Base-by-base conservation (phyloP, 1,140 invertebrate genomes). In the Caligus rogercresseyi region DNA sequence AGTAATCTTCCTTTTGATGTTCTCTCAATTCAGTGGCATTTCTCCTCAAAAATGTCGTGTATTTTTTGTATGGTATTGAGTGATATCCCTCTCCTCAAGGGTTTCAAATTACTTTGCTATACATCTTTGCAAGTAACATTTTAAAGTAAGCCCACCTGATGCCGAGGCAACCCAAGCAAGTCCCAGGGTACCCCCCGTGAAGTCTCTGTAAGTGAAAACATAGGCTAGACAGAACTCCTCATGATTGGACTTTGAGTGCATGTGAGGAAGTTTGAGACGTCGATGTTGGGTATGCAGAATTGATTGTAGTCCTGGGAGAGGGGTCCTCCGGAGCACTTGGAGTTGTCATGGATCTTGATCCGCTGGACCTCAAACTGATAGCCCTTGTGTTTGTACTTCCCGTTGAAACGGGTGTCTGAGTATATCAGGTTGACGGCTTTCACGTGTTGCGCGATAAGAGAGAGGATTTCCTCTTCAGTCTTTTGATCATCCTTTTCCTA, bases 341-440 rank as follows among this genome's bases (percentile, higher is more conserved):
- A 51, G 24, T 52, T 24, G 25, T 19, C 51, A 52, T 63, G 71
- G 76, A 93, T 89, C 79, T 89, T 92, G 67, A 93, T 92, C 73
- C 91, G 80, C 72, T 94, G 92, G 62, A 98, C 93, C 78, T 95
- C 90, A 80, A 98, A 98, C 76, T 92, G 89, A 68, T 98, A 90
- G 69, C 95, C 93, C 61, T 86, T 80, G 76, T 96, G 86, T 69
- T 87, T 68, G 57, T 67, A 81, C 78, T 69, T 71, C 21, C 89
- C 87, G 74, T 89, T 84, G 75, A 98, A 98, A 72, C 84, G 86
- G 26, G 93, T 96, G 72, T 88, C 85, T 67, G 86, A 80, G 75
- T 98, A 98, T 72, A 98, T 98, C 71, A 89, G 89, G 78, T 97
- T 98, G 67, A 98, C 90, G 61, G 93, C 94, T 69, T 92, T 94